phyloP scores from a whole-genome alignment of 2,797 vertebrate species.

The Paratrypauchen microcephalus region DNA sequence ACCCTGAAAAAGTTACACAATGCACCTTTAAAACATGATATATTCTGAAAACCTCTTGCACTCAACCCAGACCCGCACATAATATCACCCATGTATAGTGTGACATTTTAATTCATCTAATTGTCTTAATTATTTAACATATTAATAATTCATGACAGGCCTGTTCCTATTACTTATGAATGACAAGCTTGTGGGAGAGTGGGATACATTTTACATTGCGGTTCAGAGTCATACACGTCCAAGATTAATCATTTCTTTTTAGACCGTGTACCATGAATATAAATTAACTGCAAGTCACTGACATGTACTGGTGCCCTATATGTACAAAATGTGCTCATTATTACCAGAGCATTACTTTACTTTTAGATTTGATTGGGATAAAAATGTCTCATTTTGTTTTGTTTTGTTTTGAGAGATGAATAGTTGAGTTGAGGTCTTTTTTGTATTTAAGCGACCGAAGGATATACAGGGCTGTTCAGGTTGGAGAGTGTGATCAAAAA shows the following conservation, averaged over 20 bases:
- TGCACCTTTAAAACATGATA: not conserved
- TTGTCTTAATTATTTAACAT: constrained; percentile 18
- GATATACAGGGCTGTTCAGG: too few species aligned
- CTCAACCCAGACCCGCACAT: not conserved
- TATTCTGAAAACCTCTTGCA: not conserved
- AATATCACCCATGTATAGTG: not conserved
- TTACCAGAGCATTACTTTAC: not conserved
- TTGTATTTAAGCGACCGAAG: too few species aligned
- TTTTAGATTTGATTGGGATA: too few species aligned
- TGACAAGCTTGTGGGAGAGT: constrained; percentile 13
- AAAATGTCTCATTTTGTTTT: too few species aligned
- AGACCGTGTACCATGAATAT: not conserved
- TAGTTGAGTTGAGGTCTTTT: too few species aligned
- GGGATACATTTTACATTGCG: constrained; percentile 1
- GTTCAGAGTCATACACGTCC: constrained; percentile 17
- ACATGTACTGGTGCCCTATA: not conserved
- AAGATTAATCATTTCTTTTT: constrained; percentile 15
- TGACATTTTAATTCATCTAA: constrained; percentile 16
- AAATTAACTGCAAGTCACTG: constrained; percentile 6
- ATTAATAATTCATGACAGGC: constrained; percentile 20
- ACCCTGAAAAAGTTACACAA: too few species aligned
- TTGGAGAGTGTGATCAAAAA: too few species aligned
- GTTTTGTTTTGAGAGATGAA: too few species aligned
- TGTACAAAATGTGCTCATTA: not conserved
- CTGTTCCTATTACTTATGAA: constrained; percentile 23